These are phyloP conservation scores for Grammomys dolichurus DNA, from an alignment of 2,113 vertebrate genomes.

Conservation along the genomic window DNA sequence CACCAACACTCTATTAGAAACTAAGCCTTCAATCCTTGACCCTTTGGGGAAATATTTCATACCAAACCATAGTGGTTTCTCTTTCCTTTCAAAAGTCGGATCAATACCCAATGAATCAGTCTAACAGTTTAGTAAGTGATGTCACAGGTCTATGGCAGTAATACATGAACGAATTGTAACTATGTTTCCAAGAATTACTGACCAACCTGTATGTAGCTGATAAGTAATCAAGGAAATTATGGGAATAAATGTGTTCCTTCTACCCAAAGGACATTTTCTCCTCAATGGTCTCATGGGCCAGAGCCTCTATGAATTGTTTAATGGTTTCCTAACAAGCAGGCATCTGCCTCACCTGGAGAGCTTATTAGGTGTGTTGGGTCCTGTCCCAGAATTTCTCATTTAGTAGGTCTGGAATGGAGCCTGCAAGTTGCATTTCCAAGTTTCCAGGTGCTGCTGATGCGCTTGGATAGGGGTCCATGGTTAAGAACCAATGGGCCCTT, in stretches of 20 bases:
- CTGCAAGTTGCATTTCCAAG: background rate
- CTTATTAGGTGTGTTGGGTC: background rate
- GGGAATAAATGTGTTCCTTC: background rate
- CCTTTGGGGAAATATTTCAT: background rate
- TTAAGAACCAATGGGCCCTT: background rate
- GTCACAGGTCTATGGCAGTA: background rate
- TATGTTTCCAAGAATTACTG: background rate
- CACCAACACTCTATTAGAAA: background rate
- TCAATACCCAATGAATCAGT: background rate
- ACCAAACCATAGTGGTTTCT: background rate
- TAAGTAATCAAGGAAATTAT: background rate
- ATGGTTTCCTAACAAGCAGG: background rate
- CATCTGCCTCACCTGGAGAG: background rate
- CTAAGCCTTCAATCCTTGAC: background rate
- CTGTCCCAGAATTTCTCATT: background rate
- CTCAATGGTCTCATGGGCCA: background rate
- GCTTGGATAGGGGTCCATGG: background rate
- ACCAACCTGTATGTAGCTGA: background rate
- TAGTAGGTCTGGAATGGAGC: background rate
- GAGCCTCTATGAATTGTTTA: background rate
- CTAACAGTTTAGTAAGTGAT: background rate
- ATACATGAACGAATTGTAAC: background rate
- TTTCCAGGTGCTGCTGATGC: background rate
- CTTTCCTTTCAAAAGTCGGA: slow-evolving; percentile 6
- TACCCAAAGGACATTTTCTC: background rate